Conservation (phyloP, 2,113 vertebrate genomes). For the Triplophysa siluroides region DNA sequence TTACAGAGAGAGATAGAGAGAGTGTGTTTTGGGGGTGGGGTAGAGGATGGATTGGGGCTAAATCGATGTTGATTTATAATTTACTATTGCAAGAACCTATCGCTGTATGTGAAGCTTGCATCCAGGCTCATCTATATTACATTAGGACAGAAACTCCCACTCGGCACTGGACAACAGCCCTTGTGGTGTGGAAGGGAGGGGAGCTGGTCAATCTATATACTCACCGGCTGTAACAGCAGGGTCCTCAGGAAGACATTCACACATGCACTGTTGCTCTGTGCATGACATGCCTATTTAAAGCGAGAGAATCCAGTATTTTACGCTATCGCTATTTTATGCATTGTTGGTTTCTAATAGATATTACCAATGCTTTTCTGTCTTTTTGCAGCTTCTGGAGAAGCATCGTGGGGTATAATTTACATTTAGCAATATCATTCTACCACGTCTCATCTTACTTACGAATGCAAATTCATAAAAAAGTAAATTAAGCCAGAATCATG, state of each 20-base stretch:
- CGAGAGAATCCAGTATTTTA: background rate
- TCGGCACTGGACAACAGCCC: slow-evolving; percentile 44
- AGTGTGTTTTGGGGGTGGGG: slow-evolving; percentile 20
- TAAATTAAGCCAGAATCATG: slow-evolving; percentile 47
- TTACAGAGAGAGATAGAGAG: slow-evolving; percentile 42
- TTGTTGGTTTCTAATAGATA: slow-evolving; percentile 21
- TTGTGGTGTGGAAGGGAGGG: slow-evolving; percentile 50
- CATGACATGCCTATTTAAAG: too few relatives aligned
- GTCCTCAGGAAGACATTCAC: slow-evolving; percentile 20
- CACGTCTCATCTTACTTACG: slow-evolving; percentile 50
- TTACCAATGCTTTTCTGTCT: slow-evolving; percentile 34
- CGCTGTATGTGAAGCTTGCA: slow-evolving; percentile 96
- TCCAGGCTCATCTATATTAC: slow-evolving; percentile 99
- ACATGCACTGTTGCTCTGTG: background rate
- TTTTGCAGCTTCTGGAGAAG: slow-evolving; percentile 47
- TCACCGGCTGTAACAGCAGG: slow-evolving; percentile 20
- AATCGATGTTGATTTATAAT: slow-evolving; percentile 99
- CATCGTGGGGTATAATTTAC: slow-evolving; percentile 54
- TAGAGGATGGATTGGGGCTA: slow-evolving; percentile 41
- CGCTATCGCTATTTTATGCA: background rate
- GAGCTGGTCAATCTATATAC: slow-evolving; percentile 29
- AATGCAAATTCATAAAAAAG: slow-evolving; percentile 53
- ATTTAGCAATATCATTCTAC: slow-evolving; percentile 51
- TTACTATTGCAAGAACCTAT: slow-evolving; percentile 94
- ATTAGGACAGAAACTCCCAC: slow-evolving; percentile 74